Conservation (phyloP, 2,113 vertebrate species). For the Cebidichthys violaceus region DNA sequence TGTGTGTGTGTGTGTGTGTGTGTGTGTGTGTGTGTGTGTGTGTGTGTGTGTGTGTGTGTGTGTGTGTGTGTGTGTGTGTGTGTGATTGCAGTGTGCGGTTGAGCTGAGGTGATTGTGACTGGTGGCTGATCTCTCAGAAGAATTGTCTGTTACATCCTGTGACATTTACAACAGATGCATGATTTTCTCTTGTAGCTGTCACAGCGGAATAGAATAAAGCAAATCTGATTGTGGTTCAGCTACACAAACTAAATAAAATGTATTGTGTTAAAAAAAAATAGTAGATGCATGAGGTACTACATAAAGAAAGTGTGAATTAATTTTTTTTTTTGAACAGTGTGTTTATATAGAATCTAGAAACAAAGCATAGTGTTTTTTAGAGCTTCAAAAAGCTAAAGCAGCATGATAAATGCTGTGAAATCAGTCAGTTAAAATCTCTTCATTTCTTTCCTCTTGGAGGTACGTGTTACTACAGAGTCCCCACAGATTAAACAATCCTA, state of each 20-base stretch:
- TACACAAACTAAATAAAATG: conserved; percentile 23
- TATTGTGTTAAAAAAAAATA: conserved; percentile 20
- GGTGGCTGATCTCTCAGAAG: conserved; percentile 40
- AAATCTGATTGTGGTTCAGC: conserved; percentile 23
- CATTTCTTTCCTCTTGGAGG: conserved; percentile 54
- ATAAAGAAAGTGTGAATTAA: conserved; percentile 41
- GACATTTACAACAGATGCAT: conserved; percentile 27
- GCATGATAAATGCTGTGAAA: conserved; percentile 23
- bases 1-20: too few relatives aligned
- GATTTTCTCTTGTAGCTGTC: conserved; percentile 26
- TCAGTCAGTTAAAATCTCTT: conserved; percentile 46
- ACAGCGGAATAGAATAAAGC: conserved; percentile 19
- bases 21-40: too few relatives aligned
- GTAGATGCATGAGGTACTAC: conserved; percentile 48
- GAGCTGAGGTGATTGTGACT: conserved; percentile 58
- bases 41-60: too few relatives aligned
- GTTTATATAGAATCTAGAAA: conserved; percentile 40
- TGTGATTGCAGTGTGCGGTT: conserved; percentile 38
- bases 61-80: too few relatives aligned
- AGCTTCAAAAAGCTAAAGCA: conserved; percentile 29
- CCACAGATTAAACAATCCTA: conserved; percentile 13
- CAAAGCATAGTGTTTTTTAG: conserved; percentile 31
- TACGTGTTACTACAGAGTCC: conserved; percentile 39
- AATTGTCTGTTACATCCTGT: conserved; percentile 4
- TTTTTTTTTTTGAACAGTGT: conserved; percentile 29